A percentile compares a stretch with the other conserved stretches of the same genome.
phyloP scores from a whole-genome alignment of 1,140 invertebrate genomes.

The Pogonomyrmex barbatus region DNA sequence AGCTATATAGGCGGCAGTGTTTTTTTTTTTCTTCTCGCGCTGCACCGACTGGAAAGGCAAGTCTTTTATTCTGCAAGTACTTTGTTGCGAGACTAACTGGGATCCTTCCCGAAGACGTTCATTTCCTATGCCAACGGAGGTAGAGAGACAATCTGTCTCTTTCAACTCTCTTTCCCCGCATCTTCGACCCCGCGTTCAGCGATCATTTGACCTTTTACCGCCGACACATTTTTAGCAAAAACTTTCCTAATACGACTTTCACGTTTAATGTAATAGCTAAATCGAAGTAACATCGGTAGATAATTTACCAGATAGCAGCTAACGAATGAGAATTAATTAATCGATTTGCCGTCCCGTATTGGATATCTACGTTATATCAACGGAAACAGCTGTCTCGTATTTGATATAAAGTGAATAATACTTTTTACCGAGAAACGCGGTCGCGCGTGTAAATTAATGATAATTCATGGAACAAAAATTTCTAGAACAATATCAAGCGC shows the following conservation, averaged over 20 bases:
- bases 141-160: neutral
- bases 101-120: constrained; percentile 21
- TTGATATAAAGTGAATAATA: neutral
- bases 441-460: neutral
- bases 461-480: neutral
- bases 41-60: constrained; percentile 36
- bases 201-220: constrained; percentile 60
- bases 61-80: constrained; percentile 53
- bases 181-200: constrained; percentile 25
- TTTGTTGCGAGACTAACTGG: constrained; percentile 48
- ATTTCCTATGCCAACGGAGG: neutral
- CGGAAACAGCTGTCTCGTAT: neutral
- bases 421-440: neutral
- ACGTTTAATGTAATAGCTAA: constrained; percentile 41
- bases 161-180: constrained; percentile 15
- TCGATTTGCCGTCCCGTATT: constrained; percentile 23
- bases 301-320: constrained; percentile 48
- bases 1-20: constrained; percentile 50
- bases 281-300: constrained; percentile 42
- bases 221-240: constrained; percentile 47
- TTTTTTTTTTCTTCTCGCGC: constrained; percentile 22
- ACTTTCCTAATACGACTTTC: constrained; percentile 56
- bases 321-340: constrained; percentile 43
- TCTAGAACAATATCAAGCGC: neutral
- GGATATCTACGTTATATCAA: neutral